Evolutionary conservation across 2,888 invertebrate species (phyloP), one percentile per base, ranked within the genome.

Genomic region (Lithophane semibrunnea): DNA sequence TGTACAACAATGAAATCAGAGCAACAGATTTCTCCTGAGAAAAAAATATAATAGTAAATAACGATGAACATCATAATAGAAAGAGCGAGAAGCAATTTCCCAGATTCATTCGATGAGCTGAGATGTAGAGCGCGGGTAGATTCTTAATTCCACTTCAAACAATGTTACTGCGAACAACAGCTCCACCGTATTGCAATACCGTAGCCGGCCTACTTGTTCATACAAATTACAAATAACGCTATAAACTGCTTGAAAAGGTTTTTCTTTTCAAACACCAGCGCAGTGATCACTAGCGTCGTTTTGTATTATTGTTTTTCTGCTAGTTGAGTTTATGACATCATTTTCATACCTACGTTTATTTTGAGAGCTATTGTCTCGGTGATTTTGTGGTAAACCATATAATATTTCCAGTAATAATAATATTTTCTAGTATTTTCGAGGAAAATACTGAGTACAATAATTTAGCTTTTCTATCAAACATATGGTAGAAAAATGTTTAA

Each of bases 21-120:
- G 80, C 92, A 88, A 86, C 85, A 88, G 92, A 93, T 95, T 95
- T 94, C 94, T 92, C 92, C 84, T 91, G 92, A 92, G 92, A 94
- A 94, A 92, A 91, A 92, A 91, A 73, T 88, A 87, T 89, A 91
- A 90, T 88, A 76, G 77, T 83, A 93, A 92, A 91, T 90, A 90
- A 91, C 89, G 82, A 88, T 89, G 85, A 90, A 91, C 91, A 90
- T 88, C 85, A 93, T 93, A 94, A 94, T 94, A 90, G 93, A 90
- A 92, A 93, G 90, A 92, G 91, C 88, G 90, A 91, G 88, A 94
- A 91, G 92, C 89, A 92, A 93, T 95, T 95, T 96, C 95, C 93
- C 94, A 95, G 93, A 93, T 93, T 92, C 90, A 88, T 92, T 93
- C 91, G 91, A 93, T 92, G 91, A 90, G 90, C 88, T 92, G 88